Conservation (phyloP, 2,888 invertebrate species). For the Anaspis maculata region DNA sequence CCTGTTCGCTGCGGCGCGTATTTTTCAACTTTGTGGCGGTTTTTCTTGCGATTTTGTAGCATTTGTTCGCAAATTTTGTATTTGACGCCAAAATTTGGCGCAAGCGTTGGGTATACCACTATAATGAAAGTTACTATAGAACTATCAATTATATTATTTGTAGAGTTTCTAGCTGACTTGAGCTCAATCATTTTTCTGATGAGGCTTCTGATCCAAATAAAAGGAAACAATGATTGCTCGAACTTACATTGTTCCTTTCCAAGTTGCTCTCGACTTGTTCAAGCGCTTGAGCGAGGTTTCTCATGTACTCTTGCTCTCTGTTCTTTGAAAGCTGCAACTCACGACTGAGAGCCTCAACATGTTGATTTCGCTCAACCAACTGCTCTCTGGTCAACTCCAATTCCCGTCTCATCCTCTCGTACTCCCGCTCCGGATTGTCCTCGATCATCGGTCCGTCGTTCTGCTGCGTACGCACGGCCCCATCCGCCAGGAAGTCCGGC, state of each 20-base stretch:
- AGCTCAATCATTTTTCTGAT: no score
- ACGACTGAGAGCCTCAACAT: slow-evolving; percentile 47
- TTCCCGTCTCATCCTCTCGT: slow-evolving; percentile 48
- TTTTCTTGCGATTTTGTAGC: no score
- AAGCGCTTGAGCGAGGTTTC: slow-evolving; percentile 48
- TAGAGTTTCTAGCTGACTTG: no score
- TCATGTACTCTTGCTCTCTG: slow-evolving; percentile 47
- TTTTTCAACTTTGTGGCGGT: no score
- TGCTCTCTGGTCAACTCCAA: slow-evolving; percentile 48
- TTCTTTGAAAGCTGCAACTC: slow-evolving; percentile 47
- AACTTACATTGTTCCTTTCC: slow-evolving; percentile 49
- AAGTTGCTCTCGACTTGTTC: slow-evolving; percentile 52
- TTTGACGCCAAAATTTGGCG: no score
- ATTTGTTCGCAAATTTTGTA: no score
- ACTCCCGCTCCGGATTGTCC: slow-evolving; percentile 35
- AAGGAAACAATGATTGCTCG: no score
- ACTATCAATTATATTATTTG: no score
- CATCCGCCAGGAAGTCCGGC: slow-evolving; percentile 66
- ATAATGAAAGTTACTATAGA: no score
- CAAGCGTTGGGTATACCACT: no score
- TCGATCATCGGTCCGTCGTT: slow-evolving; percentile 24
- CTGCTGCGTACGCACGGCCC: slow-evolving; percentile 47
- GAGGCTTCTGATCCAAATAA: no score
- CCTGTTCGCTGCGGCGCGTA: no score
- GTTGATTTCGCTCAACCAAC: slow-evolving; percentile 45